phyloP scores from a whole-genome alignment of 2,888 invertebrate genomes.

The Hybos culiciformis region DNA sequence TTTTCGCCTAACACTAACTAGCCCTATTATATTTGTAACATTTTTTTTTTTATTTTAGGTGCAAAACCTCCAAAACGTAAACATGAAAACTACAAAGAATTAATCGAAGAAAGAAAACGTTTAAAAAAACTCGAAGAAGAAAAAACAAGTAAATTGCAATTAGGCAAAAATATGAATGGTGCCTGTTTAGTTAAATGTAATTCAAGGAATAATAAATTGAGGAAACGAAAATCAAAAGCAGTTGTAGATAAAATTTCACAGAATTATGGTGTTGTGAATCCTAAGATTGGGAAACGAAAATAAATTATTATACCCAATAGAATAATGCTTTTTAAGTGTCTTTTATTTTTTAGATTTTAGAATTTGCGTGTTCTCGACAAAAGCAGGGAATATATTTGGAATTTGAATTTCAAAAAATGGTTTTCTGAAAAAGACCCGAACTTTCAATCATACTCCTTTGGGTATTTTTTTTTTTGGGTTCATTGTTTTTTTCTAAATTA shows the following conservation, averaged over 20 bases:
- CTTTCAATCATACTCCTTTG: too few relatives aligned
- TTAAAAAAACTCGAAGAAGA: constrained; percentile 39
- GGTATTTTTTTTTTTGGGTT: too few relatives aligned
- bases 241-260: constrained; percentile 36
- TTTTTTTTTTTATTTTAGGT: too few relatives aligned
- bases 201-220: constrained; percentile 22
- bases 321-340: too few relatives aligned
- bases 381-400: too few relatives aligned
- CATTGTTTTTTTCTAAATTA: too few relatives aligned
- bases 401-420: too few relatives aligned
- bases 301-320: not conserved
- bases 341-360: too few relatives aligned
- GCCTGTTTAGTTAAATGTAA: constrained; percentile 40
- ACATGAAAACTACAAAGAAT: constrained; percentile 58
- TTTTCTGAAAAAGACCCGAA: too few relatives aligned
- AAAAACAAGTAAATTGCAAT: constrained; percentile 38
- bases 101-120: constrained; percentile 46
- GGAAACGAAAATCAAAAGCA: constrained; percentile 22
- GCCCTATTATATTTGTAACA: too few relatives aligned
- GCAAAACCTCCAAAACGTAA: constrained; percentile 63
- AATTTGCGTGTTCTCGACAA: too few relatives aligned
- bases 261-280: constrained; percentile 30
- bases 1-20: too few relatives aligned
- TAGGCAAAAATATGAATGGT: constrained; percentile 48
- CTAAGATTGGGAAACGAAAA: constrained; percentile 22